Evolutionary conservation across 2,797 vertebrate genomes (phyloP).

Genomic region (Numenius phaeopus): DNA sequence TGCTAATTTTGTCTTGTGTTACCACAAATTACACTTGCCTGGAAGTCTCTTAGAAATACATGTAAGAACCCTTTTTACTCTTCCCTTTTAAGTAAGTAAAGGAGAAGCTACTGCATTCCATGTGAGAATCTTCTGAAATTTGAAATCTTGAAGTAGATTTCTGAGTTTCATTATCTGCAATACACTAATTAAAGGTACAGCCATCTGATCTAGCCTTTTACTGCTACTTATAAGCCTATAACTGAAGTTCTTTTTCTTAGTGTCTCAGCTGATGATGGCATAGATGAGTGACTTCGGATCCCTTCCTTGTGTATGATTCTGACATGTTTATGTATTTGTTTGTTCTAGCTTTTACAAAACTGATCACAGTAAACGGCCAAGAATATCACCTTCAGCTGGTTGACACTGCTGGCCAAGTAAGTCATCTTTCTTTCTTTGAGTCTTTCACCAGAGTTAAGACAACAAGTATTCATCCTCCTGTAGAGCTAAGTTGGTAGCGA

Average conservation of each 20-base stretch:
- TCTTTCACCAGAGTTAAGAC: background rate
- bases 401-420: conserved; percentile 97
- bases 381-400: conserved; percentile 99
- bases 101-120: background rate
- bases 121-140: background rate
- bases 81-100: background rate
- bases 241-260: background rate
- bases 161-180: background rate
- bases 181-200: background rate
- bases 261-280: background rate
- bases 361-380: conserved; percentile 98
- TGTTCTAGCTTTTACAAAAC: conserved; percentile 94
- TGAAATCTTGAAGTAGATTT: background rate
- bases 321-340: conserved; percentile 16
- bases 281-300: background rate
- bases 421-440: background rate
- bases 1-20: background rate
- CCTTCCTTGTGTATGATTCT: background rate
- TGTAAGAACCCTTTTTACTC: background rate
- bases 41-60: background rate
- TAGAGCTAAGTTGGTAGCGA: background rate
- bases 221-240: background rate
- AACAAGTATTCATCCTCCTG: background rate
- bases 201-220: background rate
- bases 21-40: background rate